Percentiles rank a stretch among this genome's conserved stretches.
Evolutionary conservation across 2,888 invertebrate genomes (phyloP).

Genomic region (Oligia fasciuncula): DNA sequence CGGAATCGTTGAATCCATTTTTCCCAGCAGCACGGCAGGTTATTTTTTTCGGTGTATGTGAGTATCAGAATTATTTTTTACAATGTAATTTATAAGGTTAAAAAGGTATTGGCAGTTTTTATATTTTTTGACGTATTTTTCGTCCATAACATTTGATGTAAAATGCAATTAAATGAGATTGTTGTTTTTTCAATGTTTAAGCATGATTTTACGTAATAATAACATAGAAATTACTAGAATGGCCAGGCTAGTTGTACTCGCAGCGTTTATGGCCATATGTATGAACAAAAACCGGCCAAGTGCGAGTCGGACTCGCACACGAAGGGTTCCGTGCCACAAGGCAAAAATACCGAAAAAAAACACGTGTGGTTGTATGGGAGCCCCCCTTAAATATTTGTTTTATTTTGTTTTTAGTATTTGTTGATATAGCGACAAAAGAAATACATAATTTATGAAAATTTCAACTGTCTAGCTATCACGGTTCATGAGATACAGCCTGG

Average conservation of each 20-base stretch:
- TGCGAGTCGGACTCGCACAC: too few relatives aligned
- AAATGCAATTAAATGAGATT: not conserved
- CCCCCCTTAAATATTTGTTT: too few relatives aligned
- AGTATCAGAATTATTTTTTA: not conserved
- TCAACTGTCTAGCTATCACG: too few relatives aligned
- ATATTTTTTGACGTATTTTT: not conserved
- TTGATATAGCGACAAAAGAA: too few relatives aligned
- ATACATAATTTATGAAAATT: too few relatives aligned
- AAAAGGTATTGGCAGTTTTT: too few relatives aligned
- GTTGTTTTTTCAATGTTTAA: not conserved
- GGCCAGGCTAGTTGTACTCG: not conserved
- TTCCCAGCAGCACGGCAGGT: not conserved
- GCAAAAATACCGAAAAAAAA: too few relatives aligned
- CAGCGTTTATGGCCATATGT: not conserved
- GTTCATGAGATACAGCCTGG: too few relatives aligned
- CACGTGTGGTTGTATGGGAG: too few relatives aligned
- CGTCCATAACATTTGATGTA: not conserved
- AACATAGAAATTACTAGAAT: not conserved
- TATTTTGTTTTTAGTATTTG: too few relatives aligned
- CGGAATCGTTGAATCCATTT: constrained; percentile 22
- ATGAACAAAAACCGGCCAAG: not conserved
- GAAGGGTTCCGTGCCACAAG: too few relatives aligned
- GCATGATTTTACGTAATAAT: not conserved
- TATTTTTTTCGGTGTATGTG: not conserved
- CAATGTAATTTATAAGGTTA: not conserved